Percentiles rank a stretch among this genome's conserved stretches.
Conservation (phyloP, 2,888 invertebrate genomes). For the Drosophila greeni region DNA sequence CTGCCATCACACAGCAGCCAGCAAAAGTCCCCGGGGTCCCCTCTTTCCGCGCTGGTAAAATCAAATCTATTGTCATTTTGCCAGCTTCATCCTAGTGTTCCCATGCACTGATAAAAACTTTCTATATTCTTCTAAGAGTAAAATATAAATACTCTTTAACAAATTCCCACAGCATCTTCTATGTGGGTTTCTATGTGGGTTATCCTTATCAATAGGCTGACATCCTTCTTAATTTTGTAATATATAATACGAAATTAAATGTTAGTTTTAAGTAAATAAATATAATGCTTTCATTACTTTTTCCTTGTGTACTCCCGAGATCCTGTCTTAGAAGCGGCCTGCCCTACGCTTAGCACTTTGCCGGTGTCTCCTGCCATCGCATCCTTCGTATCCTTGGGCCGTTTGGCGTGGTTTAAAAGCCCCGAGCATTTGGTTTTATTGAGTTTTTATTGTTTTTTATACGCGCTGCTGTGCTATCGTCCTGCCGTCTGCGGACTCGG, state of each 20-base stretch:
- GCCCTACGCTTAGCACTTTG: slow-evolving; percentile 55
- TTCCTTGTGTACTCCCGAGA: neutral
- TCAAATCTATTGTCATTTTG: slow-evolving; percentile 73
- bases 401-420: slow-evolving; percentile 64
- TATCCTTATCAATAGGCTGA: neutral
- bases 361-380: slow-evolving; percentile 46
- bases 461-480: slow-evolving; percentile 30
- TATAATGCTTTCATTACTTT: neutral
- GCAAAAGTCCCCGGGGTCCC: slow-evolving; percentile 37
- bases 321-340: slow-evolving; percentile 20
- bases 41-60: slow-evolving; percentile 50
- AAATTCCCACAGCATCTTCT: neutral
- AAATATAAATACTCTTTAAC: neutral
- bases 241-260: neutral
- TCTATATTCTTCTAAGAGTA: neutral
- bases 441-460: slow-evolving; percentile 73
- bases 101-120: neutral
- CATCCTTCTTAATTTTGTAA: neutral
- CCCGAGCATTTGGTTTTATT: slow-evolving; percentile 70
- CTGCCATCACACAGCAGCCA: slow-evolving; percentile 46
- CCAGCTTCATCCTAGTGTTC: slow-evolving; percentile 59
- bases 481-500: slow-evolving; percentile 19
- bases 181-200: neutral
- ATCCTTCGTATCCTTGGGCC: slow-evolving; percentile 41
- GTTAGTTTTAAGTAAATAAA: neutral